Conservation (phyloP, 1,140 invertebrate species). For the Heliconius nattereri region DNA sequence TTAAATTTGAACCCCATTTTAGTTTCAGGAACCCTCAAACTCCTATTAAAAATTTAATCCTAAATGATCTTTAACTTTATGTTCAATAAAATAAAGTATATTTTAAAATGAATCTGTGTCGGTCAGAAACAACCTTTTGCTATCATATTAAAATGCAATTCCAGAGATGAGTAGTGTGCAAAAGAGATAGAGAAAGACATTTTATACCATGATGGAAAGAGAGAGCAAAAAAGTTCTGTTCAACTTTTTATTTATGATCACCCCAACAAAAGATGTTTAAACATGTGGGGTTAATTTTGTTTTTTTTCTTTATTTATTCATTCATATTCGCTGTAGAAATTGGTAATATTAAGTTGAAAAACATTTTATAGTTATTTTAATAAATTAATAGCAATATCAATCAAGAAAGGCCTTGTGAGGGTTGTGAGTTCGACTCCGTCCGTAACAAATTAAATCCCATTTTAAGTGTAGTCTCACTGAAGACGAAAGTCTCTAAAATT, state of each 20-base stretch:
- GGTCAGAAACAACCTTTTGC: neutral
- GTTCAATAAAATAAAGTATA: neutral
- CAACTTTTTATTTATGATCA: constrained; percentile 22
- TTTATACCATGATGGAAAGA: neutral
- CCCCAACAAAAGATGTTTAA: constrained; percentile 17
- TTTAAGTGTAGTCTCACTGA: no score
- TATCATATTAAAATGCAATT: constrained; percentile 8
- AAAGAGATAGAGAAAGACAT: neutral
- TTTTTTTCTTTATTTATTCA: neutral
- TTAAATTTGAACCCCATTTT: constrained; percentile 17
- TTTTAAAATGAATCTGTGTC: neutral
- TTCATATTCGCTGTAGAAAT: neutral
- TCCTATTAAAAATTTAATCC: neutral
- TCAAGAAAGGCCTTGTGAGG: no score
- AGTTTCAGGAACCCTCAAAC: constrained; percentile 1
- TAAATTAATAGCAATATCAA: no score
- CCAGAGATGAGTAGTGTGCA: neutral
- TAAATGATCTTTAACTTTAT: neutral
- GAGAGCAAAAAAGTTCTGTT: constrained; percentile 8
- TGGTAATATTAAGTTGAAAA: neutral
- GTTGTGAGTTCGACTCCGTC: no score
- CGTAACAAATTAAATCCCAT: no score
- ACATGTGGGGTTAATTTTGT: constrained; percentile 18
- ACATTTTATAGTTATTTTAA: no score
- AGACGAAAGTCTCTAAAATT: no score